phyloP scores from a whole-genome alignment of 1,140 invertebrate species.

The Coboldia fuscipes region DNA sequence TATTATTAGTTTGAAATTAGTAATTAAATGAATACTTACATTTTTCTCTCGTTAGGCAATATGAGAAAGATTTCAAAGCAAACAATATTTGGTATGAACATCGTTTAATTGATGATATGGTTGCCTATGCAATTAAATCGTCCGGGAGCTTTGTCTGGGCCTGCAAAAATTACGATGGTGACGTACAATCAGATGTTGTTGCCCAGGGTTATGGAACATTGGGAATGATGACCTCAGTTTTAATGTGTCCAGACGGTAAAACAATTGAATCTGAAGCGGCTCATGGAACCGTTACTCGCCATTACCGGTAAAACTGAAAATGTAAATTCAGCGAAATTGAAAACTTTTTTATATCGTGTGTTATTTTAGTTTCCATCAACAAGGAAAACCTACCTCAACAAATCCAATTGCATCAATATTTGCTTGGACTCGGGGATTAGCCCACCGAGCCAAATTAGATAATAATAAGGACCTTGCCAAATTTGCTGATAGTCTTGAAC shows the following conservation, averaged over 20 bases:
- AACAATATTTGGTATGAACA: conserved; percentile 78
- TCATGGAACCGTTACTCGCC: conserved; percentile 78
- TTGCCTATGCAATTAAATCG: conserved; percentile 71
- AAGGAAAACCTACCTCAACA: conserved; percentile 66
- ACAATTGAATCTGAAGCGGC: conserved; percentile 82
- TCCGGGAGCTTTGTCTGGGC: conserved; percentile 80
- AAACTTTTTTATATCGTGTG: no score
- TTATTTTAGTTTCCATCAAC: conserved; percentile 38
- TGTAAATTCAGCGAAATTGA: no score
- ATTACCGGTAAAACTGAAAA: conserved; percentile 58
- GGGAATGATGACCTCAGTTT: conserved; percentile 81
- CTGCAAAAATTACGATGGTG: conserved; percentile 84
- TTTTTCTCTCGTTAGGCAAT: conserved; percentile 31
- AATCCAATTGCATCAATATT: conserved; percentile 85
- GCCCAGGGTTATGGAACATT: conserved; percentile 70
- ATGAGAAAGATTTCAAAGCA: conserved; percentile 54
- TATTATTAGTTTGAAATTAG: conserved; percentile 17
- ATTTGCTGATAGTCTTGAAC: conserved; percentile 27
- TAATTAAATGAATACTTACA: conserved; percentile 1
- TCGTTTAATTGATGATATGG: conserved; percentile 84
- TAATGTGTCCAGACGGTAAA: conserved; percentile 78
- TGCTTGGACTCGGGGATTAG: conserved; percentile 72
- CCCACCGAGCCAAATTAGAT: conserved; percentile 66
- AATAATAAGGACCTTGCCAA: conserved; percentile 44
- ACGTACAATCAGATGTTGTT: conserved; percentile 76